phyloP scores from a whole-genome alignment of 2,113 vertebrate species.

The Ceratotherium simum region DNA sequence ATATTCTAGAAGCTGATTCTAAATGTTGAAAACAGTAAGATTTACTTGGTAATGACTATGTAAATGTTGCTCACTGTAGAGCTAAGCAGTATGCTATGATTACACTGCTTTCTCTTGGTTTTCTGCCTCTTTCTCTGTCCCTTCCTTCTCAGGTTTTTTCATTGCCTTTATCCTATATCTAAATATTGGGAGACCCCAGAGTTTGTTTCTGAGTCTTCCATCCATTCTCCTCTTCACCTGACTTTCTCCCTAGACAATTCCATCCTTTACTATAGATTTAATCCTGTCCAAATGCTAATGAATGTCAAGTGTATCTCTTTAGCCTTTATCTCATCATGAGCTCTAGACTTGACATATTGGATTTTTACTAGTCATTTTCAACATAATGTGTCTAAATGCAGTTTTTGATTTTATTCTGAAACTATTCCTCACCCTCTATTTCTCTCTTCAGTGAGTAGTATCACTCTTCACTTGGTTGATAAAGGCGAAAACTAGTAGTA shows the following conservation, averaged over 20 bases:
- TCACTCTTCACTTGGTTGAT: not conserved
- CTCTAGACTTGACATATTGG: not conserved
- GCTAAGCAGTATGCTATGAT: too few species aligned
- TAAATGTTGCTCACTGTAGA: not conserved
- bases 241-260: not conserved
- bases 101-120: not conserved
- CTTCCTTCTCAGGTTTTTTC: not conserved
- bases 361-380: not conserved
- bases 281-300: not conserved
- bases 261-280: not conserved
- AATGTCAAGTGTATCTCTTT: not conserved
- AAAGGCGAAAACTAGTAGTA: not conserved
- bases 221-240: not conserved
- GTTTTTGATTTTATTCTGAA: not conserved
- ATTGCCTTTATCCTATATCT: not conserved
- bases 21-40: not conserved
- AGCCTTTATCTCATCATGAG: not conserved
- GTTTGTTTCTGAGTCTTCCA: not conserved
- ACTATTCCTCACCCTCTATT: not conserved
- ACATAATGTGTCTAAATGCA: not conserved
- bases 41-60: not conserved
- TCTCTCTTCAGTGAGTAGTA: not conserved
- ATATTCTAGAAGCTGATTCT: not conserved
- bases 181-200: not conserved
- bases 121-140: not conserved